phyloP scores from a whole-genome alignment of 2,888 invertebrate species.

The Mechanitis messenoides region DNA sequence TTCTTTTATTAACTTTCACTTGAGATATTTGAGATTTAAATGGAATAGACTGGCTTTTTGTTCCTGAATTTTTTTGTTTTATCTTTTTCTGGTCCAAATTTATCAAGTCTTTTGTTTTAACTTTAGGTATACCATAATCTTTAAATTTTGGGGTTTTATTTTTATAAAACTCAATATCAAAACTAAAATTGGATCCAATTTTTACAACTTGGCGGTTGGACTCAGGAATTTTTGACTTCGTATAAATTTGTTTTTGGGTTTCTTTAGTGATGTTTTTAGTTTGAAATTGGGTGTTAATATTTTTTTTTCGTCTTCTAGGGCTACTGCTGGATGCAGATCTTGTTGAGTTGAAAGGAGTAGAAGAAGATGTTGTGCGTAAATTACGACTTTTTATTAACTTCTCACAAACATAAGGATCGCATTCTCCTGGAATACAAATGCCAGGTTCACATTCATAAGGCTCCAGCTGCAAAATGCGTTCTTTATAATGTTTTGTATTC shows the following conservation, averaged over 20 bases:
- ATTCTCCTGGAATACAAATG: slow-evolving; percentile 39
- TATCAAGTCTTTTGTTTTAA: neutral
- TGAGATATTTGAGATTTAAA: slow-evolving; percentile 10
- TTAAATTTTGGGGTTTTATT: slow-evolving; percentile 11
- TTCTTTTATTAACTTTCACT: slow-evolving; percentile 4
- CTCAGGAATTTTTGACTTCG: neutral
- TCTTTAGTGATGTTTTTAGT: slow-evolving; percentile 3
- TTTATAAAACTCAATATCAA: slow-evolving; percentile 27
- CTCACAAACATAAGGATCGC: slow-evolving; percentile 35
- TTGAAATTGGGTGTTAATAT: slow-evolving; percentile 7
- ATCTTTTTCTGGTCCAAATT: slow-evolving; percentile 17
- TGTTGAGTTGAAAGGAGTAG: neutral
- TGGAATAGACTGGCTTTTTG: neutral
- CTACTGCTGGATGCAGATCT: slow-evolving; percentile 4
- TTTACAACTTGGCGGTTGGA: slow-evolving; percentile 12
- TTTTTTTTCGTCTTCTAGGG: neutral
- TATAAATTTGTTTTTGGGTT: neutral
- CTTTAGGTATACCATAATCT: slow-evolving; percentile 8
- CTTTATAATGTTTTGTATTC: slow-evolving; percentile 11
- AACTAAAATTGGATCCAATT: slow-evolving; percentile 24
- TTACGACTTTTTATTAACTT: slow-evolving; percentile 13
- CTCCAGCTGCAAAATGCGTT: slow-evolving; percentile 26
- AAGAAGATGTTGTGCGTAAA: slow-evolving; percentile 2
- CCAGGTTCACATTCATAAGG: slow-evolving; percentile 43
- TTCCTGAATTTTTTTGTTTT: slow-evolving; percentile 17